Percentiles rank a stretch among this genome's conserved stretches.
Conservation (phyloP, 92 coral and sea anemone genomes). For the Palythoa grandiflora region DNA sequence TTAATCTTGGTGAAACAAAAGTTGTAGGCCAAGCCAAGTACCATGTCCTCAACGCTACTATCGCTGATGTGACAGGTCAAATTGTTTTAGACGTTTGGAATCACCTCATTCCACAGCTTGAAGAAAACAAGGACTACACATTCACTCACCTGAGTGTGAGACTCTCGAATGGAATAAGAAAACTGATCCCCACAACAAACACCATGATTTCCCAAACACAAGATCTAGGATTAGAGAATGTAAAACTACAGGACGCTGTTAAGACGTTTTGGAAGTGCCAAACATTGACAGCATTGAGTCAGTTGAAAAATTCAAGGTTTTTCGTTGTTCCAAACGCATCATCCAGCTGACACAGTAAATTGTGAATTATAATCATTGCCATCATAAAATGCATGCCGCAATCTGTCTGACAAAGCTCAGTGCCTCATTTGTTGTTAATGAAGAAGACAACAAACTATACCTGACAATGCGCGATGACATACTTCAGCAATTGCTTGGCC, state of each 20-base stretch:
- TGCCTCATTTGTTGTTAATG: not conserved
- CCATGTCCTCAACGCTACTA: slow-evolving; percentile 60
- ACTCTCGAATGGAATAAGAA: slow-evolving; percentile 58
- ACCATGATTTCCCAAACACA: slow-evolving; percentile 8
- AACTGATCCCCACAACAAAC: slow-evolving; percentile 44
- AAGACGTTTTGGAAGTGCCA: not conserved
- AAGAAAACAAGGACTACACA: slow-evolving; percentile 18
- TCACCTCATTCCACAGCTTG: slow-evolving; percentile 32
- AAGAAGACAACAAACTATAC: not conserved
- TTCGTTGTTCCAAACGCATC: not conserved
- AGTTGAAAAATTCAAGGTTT: not conserved
- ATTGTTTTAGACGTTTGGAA: slow-evolving; percentile 60
- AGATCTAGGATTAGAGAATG: not conserved
- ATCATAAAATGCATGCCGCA: slow-evolving; percentile 47
- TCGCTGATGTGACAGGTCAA: slow-evolving; percentile 56
- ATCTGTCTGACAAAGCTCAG: slow-evolving; percentile 8
- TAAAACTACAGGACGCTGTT: not conserved
- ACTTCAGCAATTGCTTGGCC: slow-evolving; percentile 7
- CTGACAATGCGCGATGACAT: not conserved
- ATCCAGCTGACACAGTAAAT: slow-evolving; percentile 41
- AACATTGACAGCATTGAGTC: not conserved
- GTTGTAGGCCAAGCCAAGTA: slow-evolving; percentile 64
- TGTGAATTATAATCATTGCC: slow-evolving; percentile 56
- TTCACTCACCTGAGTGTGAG: slow-evolving; percentile 51
- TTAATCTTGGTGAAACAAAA: slow-evolving; percentile 55